Evolutionary conservation across 2,888 invertebrate genomes (phyloP).

Genomic region (Drosophila anomalata): DNA sequence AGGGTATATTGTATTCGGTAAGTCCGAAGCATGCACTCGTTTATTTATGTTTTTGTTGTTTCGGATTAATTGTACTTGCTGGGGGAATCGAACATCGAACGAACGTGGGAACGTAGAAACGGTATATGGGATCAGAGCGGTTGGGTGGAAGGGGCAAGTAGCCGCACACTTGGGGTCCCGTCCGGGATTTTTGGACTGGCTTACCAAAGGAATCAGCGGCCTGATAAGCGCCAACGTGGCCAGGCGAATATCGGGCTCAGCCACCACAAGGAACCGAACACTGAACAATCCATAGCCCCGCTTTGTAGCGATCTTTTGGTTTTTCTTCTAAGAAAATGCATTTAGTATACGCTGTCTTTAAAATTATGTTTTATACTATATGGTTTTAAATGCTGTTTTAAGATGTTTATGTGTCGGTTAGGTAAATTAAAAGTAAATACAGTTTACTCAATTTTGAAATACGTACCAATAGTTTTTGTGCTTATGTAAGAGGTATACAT

Average conservation of each 20-base stretch:
- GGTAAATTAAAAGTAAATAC: conserved; percentile 61
- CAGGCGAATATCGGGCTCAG: conserved; percentile 80
- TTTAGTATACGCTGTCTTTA: conserved; percentile 44
- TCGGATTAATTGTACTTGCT: conserved; percentile 47
- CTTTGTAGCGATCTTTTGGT: conserved; percentile 68
- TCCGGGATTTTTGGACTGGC: conserved; percentile 50
- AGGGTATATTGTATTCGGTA: conserved; percentile 10
- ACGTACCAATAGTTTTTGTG: conserved; percentile 81
- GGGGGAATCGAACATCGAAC: conserved; percentile 58
- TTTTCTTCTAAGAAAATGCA: conserved; percentile 73
- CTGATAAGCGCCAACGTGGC: conserved; percentile 81
- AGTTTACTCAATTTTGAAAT: conserved; percentile 79
- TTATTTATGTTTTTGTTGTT: conserved; percentile 7
- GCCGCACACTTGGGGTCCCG: conserved; percentile 23
- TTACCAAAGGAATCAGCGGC: conserved; percentile 82
- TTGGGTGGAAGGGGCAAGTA: conserved; percentile 4
- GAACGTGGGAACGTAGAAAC: conserved; percentile 40
- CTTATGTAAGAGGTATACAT: conserved; percentile 63
- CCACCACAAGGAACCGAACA: conserved; percentile 80
- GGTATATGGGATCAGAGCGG: conserved; percentile 20
- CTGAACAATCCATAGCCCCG: conserved; percentile 78
- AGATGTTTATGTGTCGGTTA: conserved; percentile 12
- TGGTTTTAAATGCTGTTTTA: conserved; percentile 13
- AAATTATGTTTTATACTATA: conserved; percentile 24
- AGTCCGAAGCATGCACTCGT: conserved; percentile 9